Base-by-base conservation (phyloP, 2,797 vertebrate genomes). In the Strix occidentalis region DNA sequence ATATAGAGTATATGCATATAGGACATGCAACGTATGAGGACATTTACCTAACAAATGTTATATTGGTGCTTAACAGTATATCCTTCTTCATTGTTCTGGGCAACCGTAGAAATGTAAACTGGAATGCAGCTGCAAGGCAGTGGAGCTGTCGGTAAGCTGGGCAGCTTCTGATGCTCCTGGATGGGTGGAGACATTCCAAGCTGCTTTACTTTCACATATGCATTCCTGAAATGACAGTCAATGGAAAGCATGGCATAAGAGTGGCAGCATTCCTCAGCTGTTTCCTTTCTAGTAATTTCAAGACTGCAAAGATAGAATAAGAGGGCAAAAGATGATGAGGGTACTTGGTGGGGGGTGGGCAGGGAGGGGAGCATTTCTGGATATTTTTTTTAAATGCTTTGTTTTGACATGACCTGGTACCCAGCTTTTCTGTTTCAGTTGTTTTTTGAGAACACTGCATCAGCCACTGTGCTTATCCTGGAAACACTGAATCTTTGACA, bases 231-330 rank as follows among this genome's bases (percentile, higher is more conserved):
- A 98, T 99, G 98, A 98, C 98, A 98, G 97, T 98, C 95, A 95
- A 46, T 98, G 98, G 98, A 99, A 99, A 99, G 98, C 98, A 91
- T 98, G 98, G 98, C 97, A 97, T 98, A 98, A 97, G 96, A 97
- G 96, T 96, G 97, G 97, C 98, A 97, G 97, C 98, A 98, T 99
- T 99, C 98, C 98, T 98, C 98, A 99, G 98, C 98, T 99, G 98
- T 98, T 98, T 98, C 95, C 97, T 98, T 98, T 98, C 97, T 97
- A 97, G 92, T 94, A 84, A 87, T 96, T 92, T 96, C 79, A 91
- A 87, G 80, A 94, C 48, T 64, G n/a, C 93, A 75, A 69, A 87
- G 58, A 26, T 53, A 92, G 74, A 88, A 69, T 14, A 89, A 89
- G 64, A 85, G 79, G 48, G 53, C 56, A 81, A 58, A 78, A 70